phyloP scores from a whole-genome alignment of 2,888 invertebrate species.

The Galerucella calmariensis region DNA sequence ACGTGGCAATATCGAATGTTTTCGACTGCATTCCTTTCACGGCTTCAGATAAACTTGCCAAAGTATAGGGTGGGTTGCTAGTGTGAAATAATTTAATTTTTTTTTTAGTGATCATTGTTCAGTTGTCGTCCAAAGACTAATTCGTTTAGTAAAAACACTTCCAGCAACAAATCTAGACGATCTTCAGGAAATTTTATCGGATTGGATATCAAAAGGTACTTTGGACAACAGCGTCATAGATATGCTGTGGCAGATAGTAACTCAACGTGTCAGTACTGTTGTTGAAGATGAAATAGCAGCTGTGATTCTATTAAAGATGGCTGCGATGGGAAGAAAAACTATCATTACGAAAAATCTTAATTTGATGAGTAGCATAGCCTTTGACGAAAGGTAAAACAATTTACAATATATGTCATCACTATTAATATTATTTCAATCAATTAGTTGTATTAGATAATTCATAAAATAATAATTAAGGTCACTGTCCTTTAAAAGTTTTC shows the following conservation, averaged over 20 bases:
- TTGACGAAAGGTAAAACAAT: slow-evolving; percentile 67
- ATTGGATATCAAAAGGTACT: slow-evolving; percentile 69
- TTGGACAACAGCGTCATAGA: slow-evolving; percentile 69
- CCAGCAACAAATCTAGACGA: slow-evolving; percentile 72
- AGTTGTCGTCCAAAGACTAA: slow-evolving; percentile 71
- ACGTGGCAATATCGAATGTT: too few relatives aligned
- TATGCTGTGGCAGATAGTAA: slow-evolving; percentile 87
- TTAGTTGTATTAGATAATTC: too few relatives aligned
- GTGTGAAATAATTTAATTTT: neutral
- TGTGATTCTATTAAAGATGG: slow-evolving; percentile 82
- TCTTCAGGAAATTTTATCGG: slow-evolving; percentile 71
- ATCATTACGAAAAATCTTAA: slow-evolving; percentile 67
- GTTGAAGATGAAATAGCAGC: slow-evolving; percentile 80
- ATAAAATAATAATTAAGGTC: too few relatives aligned
- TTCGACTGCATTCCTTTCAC: too few relatives aligned
- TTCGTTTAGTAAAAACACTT: slow-evolving; percentile 68
- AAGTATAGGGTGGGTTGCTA: too few relatives aligned
- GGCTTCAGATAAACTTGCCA: too few relatives aligned
- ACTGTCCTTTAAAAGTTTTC: too few relatives aligned
- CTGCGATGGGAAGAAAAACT: slow-evolving; percentile 64
- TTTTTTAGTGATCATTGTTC: slow-evolving; percentile 66
- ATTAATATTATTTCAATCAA: too few relatives aligned
- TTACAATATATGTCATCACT: too few relatives aligned
- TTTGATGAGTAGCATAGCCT: slow-evolving; percentile 77
- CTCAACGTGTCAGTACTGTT: slow-evolving; percentile 74